These are phyloP conservation scores for Cephus rjabovi DNA, from an alignment of 2,888 invertebrate genomes.

Conservation along the genomic window DNA sequence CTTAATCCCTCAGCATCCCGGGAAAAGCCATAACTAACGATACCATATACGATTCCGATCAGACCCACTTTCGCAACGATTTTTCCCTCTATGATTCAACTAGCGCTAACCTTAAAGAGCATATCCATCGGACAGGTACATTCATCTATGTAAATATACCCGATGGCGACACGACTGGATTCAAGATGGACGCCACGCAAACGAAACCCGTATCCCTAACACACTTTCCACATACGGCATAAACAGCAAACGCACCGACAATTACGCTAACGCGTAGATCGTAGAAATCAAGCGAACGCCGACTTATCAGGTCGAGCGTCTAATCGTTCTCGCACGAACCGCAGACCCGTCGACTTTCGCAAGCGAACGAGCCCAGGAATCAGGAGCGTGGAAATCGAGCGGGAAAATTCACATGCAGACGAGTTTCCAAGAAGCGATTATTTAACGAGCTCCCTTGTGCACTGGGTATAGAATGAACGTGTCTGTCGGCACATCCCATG, in stretches of 20 bases:
- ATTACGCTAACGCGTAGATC: not conserved
- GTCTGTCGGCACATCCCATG: not conserved
- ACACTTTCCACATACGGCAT: constrained; percentile 41
- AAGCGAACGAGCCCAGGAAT: not conserved
- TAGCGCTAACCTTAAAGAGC: constrained; percentile 23
- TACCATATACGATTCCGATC: constrained; percentile 18
- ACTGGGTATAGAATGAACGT: not conserved
- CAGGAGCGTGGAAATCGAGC: not conserved
- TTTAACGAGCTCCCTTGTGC: not conserved
- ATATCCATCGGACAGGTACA: constrained; percentile 32
- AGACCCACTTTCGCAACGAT: constrained; percentile 36
- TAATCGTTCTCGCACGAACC: not conserved
- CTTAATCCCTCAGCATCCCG: not conserved
- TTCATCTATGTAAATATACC: constrained; percentile 45
- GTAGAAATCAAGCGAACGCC: not conserved
- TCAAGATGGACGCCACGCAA: constrained; percentile 18
- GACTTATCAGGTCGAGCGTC: not conserved
- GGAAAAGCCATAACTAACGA: constrained; percentile 3
- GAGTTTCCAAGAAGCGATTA: not conserved
- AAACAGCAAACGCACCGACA: constrained; percentile 16
- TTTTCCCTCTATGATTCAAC: constrained; percentile 26
- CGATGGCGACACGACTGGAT: constrained; percentile 31
- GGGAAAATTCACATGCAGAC: not conserved
- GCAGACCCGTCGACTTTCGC: not conserved
- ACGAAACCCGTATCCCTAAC: constrained; percentile 26